Base-by-base conservation (phyloP, 2,888 invertebrate genomes). In the Nymphalis urticae region DNA sequence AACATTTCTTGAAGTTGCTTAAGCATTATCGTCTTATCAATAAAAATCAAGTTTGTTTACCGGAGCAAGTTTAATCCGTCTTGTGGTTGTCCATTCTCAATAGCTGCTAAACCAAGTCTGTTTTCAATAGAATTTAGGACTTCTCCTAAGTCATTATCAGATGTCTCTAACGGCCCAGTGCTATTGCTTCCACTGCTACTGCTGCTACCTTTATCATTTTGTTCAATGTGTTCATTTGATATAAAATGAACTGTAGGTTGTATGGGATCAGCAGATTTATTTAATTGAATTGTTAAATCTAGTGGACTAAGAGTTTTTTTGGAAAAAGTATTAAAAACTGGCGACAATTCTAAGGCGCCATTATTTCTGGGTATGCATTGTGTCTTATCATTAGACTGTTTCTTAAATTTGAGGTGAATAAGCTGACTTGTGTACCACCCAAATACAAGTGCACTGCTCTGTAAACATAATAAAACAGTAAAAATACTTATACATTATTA, bases 391-490 rank as follows among this genome's bases (percentile, higher is more conserved):
- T 76, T 79, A 21, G 74, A 70, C 66, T 83, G 79, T 64, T 79
- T 81, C 75, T 90, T 92, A 51, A 84, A 73, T 62, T 87, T 91
- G 56, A 90, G 76, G 75, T 90, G 88, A 59, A 94, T 82, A 1
- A 94, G 84, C 76, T 95, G 95, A 77, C 94, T 94, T 24, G 95
- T 90, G 69, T 94, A 94, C 94, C 94, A 95, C 56, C 95, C 95
- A 70, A 94, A 80, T 19, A 95, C 93, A 59, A 95, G 80, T 21
- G 93, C 93, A 75, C 95, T 93, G 75, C 95, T 94, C 95, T 95
- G 87, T 71, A 87, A 56, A 27, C 13, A 54, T 7, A 56, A 32
- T n/a, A 9, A 56, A 6, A 56, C 8, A 17, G 51, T 24, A 9
- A 27, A 24, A 24, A 54, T 27, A 6, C 17, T 16, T 13, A 13